phyloP scores from a whole-genome alignment of 2,113 vertebrate species.

The Stomatorhinus ivindoensis region DNA sequence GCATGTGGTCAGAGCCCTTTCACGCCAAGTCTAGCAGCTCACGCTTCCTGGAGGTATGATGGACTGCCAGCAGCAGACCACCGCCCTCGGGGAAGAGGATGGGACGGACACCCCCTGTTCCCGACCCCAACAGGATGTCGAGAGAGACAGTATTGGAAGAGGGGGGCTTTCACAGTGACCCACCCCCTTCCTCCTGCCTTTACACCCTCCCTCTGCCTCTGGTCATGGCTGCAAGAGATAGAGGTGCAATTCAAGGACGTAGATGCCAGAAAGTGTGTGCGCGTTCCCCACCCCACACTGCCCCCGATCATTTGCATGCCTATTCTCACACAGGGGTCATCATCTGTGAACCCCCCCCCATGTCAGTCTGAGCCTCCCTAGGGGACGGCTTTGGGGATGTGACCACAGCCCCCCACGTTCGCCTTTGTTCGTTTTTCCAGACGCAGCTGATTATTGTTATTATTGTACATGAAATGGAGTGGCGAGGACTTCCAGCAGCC shows the following conservation, averaged over 20 bases:
- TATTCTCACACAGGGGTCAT: slow-evolving; percentile 18
- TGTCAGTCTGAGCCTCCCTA: neutral
- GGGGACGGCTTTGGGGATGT: neutral
- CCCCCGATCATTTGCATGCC: slow-evolving; percentile 34
- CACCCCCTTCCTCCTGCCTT: slow-evolving; percentile 31
- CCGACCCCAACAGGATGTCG: slow-evolving; percentile 21
- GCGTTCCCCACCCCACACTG: slow-evolving; percentile 24
- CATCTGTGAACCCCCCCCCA: neutral
- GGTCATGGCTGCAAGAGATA: neutral
- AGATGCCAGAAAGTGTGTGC: slow-evolving; percentile 9
- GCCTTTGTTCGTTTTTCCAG: neutral
- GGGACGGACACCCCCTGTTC: slow-evolving; percentile 35
- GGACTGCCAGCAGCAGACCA: slow-evolving; percentile 22
- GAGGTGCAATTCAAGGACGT: neutral
- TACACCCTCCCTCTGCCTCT: slow-evolving; percentile 33
- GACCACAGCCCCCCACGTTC: neutral
- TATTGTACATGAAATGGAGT: neutral
- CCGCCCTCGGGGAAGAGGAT: slow-evolving; percentile 38
- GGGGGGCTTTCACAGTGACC: slow-evolving; percentile 18
- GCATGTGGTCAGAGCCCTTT: slow-evolving; percentile 99
- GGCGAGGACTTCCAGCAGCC: neutral
- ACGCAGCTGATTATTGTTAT: neutral
- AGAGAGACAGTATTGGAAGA: slow-evolving; percentile 40
- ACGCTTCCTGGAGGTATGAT: slow-evolving; percentile 99
- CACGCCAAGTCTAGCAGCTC: slow-evolving; percentile 91